Percentiles rank a stretch among this genome's conserved stretches.
Conservation (phyloP, 30 jellyfish, hydroid and myxozoan species). For the Hydractinia echinata region DNA sequence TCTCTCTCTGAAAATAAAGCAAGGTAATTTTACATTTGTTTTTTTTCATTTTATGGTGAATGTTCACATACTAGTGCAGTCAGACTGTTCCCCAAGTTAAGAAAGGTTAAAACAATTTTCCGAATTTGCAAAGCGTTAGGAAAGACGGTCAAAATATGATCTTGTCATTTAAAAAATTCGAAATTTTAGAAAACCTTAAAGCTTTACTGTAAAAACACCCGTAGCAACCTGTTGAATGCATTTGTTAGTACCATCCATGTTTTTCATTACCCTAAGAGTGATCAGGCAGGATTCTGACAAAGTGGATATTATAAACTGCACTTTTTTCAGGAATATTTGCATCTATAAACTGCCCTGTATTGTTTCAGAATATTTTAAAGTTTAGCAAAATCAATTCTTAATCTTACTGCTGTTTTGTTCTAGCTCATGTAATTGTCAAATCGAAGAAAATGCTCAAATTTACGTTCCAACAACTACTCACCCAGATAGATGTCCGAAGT, state of each 20-base stretch:
- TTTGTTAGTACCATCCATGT: too few species aligned
- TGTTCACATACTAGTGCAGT: neutral
- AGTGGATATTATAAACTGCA: too few species aligned
- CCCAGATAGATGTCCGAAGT: conserved; percentile 33
- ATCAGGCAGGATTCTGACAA: too few species aligned
- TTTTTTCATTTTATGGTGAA: too few species aligned
- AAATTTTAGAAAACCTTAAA: neutral
- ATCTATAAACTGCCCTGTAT: neutral
- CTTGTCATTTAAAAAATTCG: neutral
- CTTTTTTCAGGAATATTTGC: too few species aligned
- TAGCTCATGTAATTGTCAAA: conserved; percentile 23
- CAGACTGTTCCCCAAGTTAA: neutral
- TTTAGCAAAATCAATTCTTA: neutral
- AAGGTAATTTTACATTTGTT: too few species aligned
- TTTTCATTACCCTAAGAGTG: too few species aligned
- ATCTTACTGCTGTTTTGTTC: neutral
- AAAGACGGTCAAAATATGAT: too few species aligned
- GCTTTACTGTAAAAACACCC: neutral
- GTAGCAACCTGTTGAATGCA: too few species aligned
- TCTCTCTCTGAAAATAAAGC: neutral
- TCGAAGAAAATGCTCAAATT: conserved; percentile 8
- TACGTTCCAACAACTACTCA: conserved; percentile 30
- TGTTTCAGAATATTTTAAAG: too few species aligned
- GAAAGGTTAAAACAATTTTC: neutral
- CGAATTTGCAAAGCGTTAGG: neutral